phyloP scores from a whole-genome alignment of 2,888 invertebrate genomes.

The Rhopalosiphum nymphaeae region DNA sequence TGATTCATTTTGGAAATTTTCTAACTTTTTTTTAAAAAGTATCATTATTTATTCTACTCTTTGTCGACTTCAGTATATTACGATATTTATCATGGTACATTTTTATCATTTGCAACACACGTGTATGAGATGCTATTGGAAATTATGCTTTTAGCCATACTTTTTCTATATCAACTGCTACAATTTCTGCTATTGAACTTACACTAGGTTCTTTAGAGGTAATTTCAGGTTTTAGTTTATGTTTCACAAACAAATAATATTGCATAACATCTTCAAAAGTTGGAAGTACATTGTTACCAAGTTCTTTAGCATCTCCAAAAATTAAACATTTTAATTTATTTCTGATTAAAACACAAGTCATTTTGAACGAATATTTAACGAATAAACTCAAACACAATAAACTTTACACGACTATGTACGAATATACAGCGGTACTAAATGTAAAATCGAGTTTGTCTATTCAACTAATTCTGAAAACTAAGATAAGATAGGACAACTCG shows the following conservation, averaged over 20 bases:
- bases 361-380: background rate
- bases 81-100: conserved; percentile 19
- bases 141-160: background rate
- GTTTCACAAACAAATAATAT: background rate
- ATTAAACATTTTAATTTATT: background rate
- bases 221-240: background rate
- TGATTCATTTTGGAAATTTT: background rate
- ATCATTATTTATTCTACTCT: conserved; percentile 29
- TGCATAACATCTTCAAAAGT: background rate
- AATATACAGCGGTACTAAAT: background rate
- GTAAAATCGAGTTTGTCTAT: background rate
- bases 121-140: background rate
- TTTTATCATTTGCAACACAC: background rate
- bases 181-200: background rate
- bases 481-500: background rate
- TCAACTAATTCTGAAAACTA: background rate
- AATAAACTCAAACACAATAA: background rate
- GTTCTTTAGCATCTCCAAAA: background rate
- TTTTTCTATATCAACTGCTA: background rate
- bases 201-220: background rate
- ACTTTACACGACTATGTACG: background rate
- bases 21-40: conserved; percentile 20
- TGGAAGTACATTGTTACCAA: background rate
- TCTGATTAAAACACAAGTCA: background rate
- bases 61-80: conserved; percentile 14